Conservation (phyloP, 1,140 invertebrate genomes). For the Drosophila kepulauana region DNA sequence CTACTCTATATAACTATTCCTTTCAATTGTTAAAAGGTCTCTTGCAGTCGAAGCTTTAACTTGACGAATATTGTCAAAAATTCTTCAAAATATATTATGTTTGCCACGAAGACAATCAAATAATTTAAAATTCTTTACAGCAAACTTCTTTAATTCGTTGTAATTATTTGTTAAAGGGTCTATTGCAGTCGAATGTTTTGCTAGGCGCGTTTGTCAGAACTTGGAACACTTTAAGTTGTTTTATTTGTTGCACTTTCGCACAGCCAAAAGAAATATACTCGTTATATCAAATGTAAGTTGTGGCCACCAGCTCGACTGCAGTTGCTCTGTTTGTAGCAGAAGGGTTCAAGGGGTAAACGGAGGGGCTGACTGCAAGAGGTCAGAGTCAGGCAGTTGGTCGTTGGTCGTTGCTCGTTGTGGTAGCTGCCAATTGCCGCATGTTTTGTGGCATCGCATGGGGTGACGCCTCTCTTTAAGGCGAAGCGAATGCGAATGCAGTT, state of each 20-base stretch:
- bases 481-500: constrained; percentile 59
- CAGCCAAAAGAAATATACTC: constrained; percentile 63
- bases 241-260: constrained; percentile 72
- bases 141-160: no score
- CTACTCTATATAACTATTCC: no score
- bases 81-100: no score
- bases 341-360: constrained; percentile 1
- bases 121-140: no score
- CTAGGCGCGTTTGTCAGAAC: neutral
- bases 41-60: no score
- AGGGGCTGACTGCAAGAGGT: neutral
- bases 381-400: constrained; percentile 4
- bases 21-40: no score
- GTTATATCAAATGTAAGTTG: constrained; percentile 63
- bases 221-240: constrained; percentile 26
- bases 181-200: neutral
- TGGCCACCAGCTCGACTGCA: constrained; percentile 32
- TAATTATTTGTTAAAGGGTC: neutral
- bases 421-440: constrained; percentile 52
- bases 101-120: no score
- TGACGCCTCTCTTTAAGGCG: constrained; percentile 40
- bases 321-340: constrained; percentile 9
- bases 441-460: constrained; percentile 29
- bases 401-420: constrained; percentile 25
- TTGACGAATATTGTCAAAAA: no score